A percentile compares a stretch with the other conserved stretches of the same genome.
Evolutionary conservation across 2,113 vertebrate species (phyloP).

Genomic region (Sigmodon hispidus): DNA sequence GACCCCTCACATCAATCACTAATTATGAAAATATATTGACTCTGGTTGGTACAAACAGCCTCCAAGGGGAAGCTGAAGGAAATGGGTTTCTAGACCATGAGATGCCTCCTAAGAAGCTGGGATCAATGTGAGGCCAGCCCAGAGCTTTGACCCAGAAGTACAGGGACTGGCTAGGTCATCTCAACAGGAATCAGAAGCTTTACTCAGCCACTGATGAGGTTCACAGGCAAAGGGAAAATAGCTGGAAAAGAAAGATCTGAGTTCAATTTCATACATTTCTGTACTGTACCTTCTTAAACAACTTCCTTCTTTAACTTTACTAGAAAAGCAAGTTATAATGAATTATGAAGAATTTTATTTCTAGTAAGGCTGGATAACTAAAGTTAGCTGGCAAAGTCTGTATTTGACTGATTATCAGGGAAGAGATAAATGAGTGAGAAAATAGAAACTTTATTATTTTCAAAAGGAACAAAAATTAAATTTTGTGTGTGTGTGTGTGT

Average conservation of each 20-base stretch:
- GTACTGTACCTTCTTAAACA: conserved; percentile 3
- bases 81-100: neutral
- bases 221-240: neutral
- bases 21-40: conserved; percentile 7
- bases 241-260: neutral
- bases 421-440: neutral
- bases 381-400: neutral
- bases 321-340: conserved; percentile 23
- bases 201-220: neutral
- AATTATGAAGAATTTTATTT: conserved; percentile 18
- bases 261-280: conserved; percentile 13
- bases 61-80: neutral
- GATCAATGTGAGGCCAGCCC: neutral
- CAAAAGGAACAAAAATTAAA: neutral
- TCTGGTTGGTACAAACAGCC: neutral
- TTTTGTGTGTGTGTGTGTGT: neutral
- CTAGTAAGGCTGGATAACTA: neutral
- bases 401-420: neutral
- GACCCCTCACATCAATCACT: neutral
- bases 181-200: neutral
- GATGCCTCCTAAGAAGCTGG: neutral
- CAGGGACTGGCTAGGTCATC: neutral
- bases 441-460: neutral
- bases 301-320: conserved; percentile 31
- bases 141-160: neutral